A percentile compares a stretch with the other conserved stretches of the same genome.
Evolutionary conservation across 2,888 invertebrate genomes (phyloP).

Genomic region (Phanerotoma sp.): DNA sequence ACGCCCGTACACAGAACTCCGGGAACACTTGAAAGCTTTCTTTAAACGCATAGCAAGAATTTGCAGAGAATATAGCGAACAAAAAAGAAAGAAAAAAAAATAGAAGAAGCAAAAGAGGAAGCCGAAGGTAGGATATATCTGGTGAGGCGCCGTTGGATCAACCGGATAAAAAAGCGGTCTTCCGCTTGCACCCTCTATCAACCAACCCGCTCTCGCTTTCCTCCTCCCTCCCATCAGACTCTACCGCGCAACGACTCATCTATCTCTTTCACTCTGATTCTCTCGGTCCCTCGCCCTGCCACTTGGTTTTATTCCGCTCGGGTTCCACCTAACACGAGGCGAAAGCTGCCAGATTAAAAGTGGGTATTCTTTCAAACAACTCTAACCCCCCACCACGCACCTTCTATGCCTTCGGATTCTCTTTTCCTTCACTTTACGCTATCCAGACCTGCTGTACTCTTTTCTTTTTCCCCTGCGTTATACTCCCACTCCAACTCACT

Average conservation of each 20-base stretch:
- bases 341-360: constrained; percentile 50
- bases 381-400: constrained; percentile 17
- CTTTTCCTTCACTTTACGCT: constrained; percentile 1
- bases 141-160: constrained; percentile 31
- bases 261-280: constrained; percentile 32
- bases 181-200: constrained; percentile 30
- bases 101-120: constrained; percentile 13
- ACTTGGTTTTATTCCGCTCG: constrained; percentile 44
- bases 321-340: constrained; percentile 36
- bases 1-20: constrained; percentile 11
- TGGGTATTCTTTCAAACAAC: constrained; percentile 44
- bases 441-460: not conserved
- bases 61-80: constrained; percentile 10
- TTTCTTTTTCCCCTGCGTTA: not conserved
- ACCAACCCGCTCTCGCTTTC: constrained; percentile 13
- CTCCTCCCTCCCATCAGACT: constrained; percentile 5
- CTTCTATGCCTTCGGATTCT: constrained; percentile 4
- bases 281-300: constrained; percentile 34
- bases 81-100: constrained; percentile 20
- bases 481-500: not conserved
- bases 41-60: constrained; percentile 30
- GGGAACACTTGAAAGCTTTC: constrained; percentile 29
- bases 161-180: constrained; percentile 33
- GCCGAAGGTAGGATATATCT: constrained; percentile 30
- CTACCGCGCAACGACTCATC: constrained; percentile 19